Base-by-base conservation (phyloP, 2,113 vertebrate genomes). In the Dascyllus trimaculatus region DNA sequence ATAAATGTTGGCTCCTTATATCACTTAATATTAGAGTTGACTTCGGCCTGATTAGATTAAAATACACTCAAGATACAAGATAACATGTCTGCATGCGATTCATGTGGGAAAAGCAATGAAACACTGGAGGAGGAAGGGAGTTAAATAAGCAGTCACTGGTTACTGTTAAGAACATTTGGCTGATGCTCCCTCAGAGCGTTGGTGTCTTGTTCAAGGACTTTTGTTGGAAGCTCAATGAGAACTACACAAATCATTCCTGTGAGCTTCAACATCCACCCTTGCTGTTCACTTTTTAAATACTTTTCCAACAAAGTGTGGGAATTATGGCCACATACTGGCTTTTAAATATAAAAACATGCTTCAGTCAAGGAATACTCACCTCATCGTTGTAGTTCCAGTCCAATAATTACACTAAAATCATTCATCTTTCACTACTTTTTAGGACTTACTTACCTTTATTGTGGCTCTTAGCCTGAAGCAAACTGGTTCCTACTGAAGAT, bases 151-250 rank as follows among this genome's bases (percentile, higher is more conserved):
- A 35, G 21, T 51, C 14, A 19, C 7, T 58, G 22, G 22, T n/a
- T n/a, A 26, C 58, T 1, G 6, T 21, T 59, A 15, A 3, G 56
- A 40, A 18, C 19, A 32, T 67, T 53, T 57, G 17, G 25, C 35
- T 56, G 22, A 62, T 53, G 14, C 22, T 61, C 46, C 46, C 4
- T 61, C 6, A 15, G 1, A 45, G 35, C 24, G 18, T 40, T 53
- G 48, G 26, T 79, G 2, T 71, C 54, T 66, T 54, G 46, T 59
- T 72, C 43, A 52, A 69, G 75, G 48, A 66, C 15, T 18, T 57
- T 57, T 15, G n/a, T 57, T 35, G 52, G 51, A 63, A 29, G 26
- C 19, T 40, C 49, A 17, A 4, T 18, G 9, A 17, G 21, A 32
- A 29, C 38, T 64, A 21, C 8, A 76, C 22, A 38, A 18, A 63